These are phyloP conservation scores for Pseudotriccus pelzelni DNA, from an alignment of 2,797 vertebrate genomes.

Conservation along the genomic window DNA sequence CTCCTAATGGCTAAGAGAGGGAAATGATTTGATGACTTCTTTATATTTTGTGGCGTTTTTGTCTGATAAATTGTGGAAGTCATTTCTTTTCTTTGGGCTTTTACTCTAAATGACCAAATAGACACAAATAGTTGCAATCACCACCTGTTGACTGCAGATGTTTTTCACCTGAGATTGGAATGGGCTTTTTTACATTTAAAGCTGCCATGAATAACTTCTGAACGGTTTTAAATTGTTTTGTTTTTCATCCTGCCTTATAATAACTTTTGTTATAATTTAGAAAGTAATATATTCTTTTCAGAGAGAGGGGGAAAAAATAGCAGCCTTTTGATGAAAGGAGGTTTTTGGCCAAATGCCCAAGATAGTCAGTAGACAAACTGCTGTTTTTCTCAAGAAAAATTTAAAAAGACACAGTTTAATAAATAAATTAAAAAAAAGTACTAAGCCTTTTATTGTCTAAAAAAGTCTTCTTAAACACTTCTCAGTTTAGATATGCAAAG, in stretches of 20 bases:
- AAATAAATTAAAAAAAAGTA: too few relatives aligned
- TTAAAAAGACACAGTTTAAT: neutral
- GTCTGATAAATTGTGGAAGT: neutral
- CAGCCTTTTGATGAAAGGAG: neutral
- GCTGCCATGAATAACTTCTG: neutral
- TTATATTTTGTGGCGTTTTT: neutral
- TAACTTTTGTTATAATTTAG: neutral
- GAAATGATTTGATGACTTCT: constrained; percentile 23
- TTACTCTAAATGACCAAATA: neutral
- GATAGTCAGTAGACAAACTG: neutral
- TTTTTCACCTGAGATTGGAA: neutral
- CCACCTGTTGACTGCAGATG: constrained; percentile 8
- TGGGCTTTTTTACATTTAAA: neutral
- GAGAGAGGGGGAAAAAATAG: neutral
- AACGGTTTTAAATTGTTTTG: neutral
- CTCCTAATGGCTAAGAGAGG: neutral
- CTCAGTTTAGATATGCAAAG: neutral
- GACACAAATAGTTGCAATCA: constrained; percentile 25
- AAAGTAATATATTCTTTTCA: neutral
- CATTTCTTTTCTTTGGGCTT: constrained; percentile 2
- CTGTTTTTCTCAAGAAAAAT: neutral
- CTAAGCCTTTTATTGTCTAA: neutral
- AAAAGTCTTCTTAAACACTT: neutral
- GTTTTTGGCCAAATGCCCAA: neutral
- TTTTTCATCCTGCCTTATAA: neutral